Base-by-base conservation (phyloP, 35 echinoderm and acorn worm genomes). In the Apostichopus japonicus region DNA sequence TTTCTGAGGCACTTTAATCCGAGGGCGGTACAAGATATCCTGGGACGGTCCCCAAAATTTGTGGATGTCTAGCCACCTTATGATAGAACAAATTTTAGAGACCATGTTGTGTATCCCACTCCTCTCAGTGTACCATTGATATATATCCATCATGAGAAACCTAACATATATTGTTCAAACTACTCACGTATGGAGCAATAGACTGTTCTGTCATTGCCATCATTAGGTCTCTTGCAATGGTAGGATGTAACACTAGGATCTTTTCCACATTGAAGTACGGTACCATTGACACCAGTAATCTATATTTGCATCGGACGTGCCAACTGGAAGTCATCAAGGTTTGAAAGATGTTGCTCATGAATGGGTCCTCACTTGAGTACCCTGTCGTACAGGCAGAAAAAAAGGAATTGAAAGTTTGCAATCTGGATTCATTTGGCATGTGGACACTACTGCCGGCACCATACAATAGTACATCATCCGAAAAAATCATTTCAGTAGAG, bases 231-330 rank as follows among this genome's bases (percentile, higher is more conserved):
- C 58, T 53, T n/a, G 92, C 95, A 57, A 99, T 87, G 65, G 88
- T 94, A 21, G 97, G 95, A 94, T 95, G 84, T 23, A 83, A 87
- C 88, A 65, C 63, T 3, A 96, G 65, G 51, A 99, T 92, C 57
- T 90, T 54, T 11, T 78, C 54, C 25, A 88, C 83, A 77, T 92
- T 93, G 5, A 96, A 55, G 54, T 93, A 83, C 24, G 73, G 77
- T 19, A 95, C 92, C 24, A 99, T 23, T 24, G 73, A 91, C 9
- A 90, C 93, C 0, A 99, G 75, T 4, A 93, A 90, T n/a, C 87
- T 77, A 93, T 99, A 99, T 53, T 99, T 99, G 53, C 97, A 90
- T 71, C 97, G 94, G 5, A 96, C 90, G 80, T 99, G 97, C 93
- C 95, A 90, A 65, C 77, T 92, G 19, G 63, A 84, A 7, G 1